These are phyloP conservation scores for Odontocerum albicorne DNA, from an alignment of 2,888 invertebrate species.

Conservation along the genomic window DNA sequence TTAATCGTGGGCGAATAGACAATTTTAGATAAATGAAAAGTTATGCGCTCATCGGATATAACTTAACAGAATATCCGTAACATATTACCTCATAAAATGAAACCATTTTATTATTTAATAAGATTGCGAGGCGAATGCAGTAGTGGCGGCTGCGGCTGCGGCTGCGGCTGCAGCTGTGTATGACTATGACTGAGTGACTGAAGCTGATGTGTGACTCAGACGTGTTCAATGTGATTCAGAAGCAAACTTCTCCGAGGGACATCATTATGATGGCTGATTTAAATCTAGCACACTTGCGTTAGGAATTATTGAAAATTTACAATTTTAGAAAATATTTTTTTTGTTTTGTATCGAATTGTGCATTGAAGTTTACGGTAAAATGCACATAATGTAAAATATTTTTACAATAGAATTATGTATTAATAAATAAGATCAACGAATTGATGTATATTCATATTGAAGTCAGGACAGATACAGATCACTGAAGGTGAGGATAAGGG, in stretches of 20 bases:
- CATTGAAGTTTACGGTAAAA: conserved; percentile 13
- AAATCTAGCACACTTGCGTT: background rate
- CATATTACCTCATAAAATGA: conserved; percentile 35
- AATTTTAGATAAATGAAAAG: conserved; percentile 16
- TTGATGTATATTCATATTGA: conserved; percentile 19
- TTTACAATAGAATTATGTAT: conserved; percentile 11
- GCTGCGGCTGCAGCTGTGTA: background rate
- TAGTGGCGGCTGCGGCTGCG: no score
- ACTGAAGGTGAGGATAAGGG: no score
- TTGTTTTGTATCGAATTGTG: conserved; percentile 9
- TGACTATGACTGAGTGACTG: background rate
- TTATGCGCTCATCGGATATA: conserved; percentile 2
- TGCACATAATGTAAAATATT: conserved; percentile 7
- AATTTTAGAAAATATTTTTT: no score
- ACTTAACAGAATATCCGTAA: conserved; percentile 28
- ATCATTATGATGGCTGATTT: no score
- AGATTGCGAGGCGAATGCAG: conserved; percentile 2
- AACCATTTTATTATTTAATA: conserved; percentile 5
- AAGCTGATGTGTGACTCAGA: background rate
- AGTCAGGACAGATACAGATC: no score
- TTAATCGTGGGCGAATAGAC: conserved; percentile 7
- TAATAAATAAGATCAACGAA: conserved; percentile 18
- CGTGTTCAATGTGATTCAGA: conserved; percentile 25
- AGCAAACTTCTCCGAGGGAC: conserved; percentile 21
- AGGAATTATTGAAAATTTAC: conserved; percentile 4